These are phyloP conservation scores for Cheilosia scutellata DNA, from an alignment of 2,888 invertebrate species.

Conservation along the genomic window DNA sequence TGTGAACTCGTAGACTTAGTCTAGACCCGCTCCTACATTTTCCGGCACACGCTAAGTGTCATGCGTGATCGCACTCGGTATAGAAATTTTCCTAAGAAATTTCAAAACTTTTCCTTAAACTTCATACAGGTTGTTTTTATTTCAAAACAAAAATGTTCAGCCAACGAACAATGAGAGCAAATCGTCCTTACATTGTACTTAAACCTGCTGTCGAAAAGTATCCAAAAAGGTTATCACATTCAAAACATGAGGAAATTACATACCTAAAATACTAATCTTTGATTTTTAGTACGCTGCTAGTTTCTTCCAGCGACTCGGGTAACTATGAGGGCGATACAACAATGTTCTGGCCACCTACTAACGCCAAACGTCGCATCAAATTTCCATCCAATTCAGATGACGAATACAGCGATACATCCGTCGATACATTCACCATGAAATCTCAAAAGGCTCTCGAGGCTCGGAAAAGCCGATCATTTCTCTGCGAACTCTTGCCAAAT, in stretches of 20 bases:
- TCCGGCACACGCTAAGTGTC: too few relatives aligned
- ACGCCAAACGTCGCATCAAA: neutral
- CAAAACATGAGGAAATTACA: too few relatives aligned
- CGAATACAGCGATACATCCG: conserved; percentile 28
- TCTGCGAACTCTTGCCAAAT: conserved; percentile 49
- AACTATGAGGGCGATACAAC: conserved; percentile 55
- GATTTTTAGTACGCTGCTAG: conserved; percentile 23
- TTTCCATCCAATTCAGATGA: conserved; percentile 32
- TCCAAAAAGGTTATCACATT: neutral
- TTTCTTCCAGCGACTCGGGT: conserved; percentile 21
- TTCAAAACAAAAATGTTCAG: conserved; percentile 1
- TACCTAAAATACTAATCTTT: neutral
- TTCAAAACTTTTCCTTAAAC: too few relatives aligned
- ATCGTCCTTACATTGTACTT: neutral
- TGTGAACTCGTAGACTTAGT: too few relatives aligned
- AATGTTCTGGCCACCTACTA: conserved; percentile 16
- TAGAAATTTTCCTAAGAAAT: too few relatives aligned
- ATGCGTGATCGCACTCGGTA: too few relatives aligned
- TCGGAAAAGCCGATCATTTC: conserved; percentile 23
- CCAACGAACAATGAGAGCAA: conserved; percentile 16
- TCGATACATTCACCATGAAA: too few relatives aligned
- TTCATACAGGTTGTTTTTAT: too few relatives aligned
- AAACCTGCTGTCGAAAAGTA: neutral
- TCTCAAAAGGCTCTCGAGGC: neutral
- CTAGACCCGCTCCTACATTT: too few relatives aligned